Evolutionary conservation across 2,113 vertebrate genomes (phyloP).

Genomic region (Sinocyclocheilus anshuiensis): DNA sequence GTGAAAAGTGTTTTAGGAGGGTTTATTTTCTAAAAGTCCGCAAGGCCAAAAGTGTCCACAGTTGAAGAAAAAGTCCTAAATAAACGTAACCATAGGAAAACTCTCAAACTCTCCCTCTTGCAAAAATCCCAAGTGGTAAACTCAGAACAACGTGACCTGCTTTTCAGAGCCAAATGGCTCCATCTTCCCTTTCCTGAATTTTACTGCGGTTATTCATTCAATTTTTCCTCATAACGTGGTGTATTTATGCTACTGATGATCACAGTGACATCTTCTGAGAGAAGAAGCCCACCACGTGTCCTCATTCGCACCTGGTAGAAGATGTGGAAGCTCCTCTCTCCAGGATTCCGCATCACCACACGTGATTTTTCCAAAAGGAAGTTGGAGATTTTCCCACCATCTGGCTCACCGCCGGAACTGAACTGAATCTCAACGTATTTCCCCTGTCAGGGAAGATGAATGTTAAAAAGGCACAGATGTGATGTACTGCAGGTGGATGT

Average conservation of each 20-base stretch:
- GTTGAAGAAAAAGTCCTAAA: neutral
- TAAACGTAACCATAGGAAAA: neutral
- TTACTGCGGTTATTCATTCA: constrained; percentile 33
- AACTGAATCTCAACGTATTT: constrained; percentile 99
- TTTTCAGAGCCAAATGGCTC: constrained; percentile 53
- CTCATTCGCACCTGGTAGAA: constrained; percentile 90
- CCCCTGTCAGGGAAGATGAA: constrained; percentile 80
- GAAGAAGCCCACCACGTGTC: neutral
- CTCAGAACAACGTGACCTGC: constrained; percentile 54
- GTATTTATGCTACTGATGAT: neutral
- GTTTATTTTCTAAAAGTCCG: neutral
- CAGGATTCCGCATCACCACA: constrained; percentile 95
- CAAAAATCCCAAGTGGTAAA: constrained; percentile 46
- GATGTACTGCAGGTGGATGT: neutral
- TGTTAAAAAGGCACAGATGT: constrained; percentile 34
- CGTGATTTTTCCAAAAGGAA: constrained; percentile 97
- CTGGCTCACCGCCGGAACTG: constrained; percentile 96
- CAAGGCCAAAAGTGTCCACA: neutral
- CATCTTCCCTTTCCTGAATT: constrained; percentile 57
- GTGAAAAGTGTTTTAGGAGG: neutral
- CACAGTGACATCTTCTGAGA: neutral
- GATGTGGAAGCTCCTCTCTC: constrained; percentile 97
- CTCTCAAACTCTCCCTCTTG: constrained; percentile 25
- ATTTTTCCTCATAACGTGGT: constrained; percentile 23
- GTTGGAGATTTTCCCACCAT: constrained; percentile 98